Evolutionary conservation across 2,888 invertebrate genomes (phyloP), one percentile per base, ranked within the genome.

Genomic region (Dioctria linearis): DNA sequence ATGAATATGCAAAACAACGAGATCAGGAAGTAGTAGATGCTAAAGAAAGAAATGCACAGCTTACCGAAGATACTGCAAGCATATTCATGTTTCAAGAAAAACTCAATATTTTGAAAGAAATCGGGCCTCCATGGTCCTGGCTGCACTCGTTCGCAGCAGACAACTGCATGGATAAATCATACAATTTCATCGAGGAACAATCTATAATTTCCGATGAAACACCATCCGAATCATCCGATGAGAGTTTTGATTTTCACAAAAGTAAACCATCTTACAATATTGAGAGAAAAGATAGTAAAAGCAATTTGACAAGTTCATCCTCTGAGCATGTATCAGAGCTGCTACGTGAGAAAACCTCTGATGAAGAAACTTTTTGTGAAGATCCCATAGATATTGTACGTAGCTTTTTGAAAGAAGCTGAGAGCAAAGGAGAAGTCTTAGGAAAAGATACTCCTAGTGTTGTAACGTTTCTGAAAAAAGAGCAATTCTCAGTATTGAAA

Each of bases 81-180:
- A 65, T 83, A 13, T 40, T 59, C 6, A 5, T 84, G 0, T 69
- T 81, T 0, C 40, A 82, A 11, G 84, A 85, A 69, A 80, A 80
- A 6, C 11, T 83, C 0, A 80, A 85, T 67, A 82, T 85, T 65
- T 61, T 85, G 0, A 81, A 59, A 0, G 84, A 83, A 79, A 78
- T 84, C 4, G 85, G 85, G 0, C 84, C 85, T 9, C 85, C 85
- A 5, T 86, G 85, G 85, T 83, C 84, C 9, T 86, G 85, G 85
- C 76, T 86, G n/a, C 83, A 84, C 73, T 83, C 84, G 75, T 85
- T 86, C 81, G 82, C 84, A n/a, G 66, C 75, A 5, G 80, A 81
- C 4, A 80, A 79, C 61, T 81, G 71, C 43, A 80, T 82, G 1
- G 80, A 83, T 0, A 80, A 82, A 59, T 85, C 85, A 8, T 85